Percentiles rank a stretch among this genome's conserved stretches.
Evolutionary conservation across 2,888 invertebrate genomes (phyloP).

Genomic region (Perithous albicinctus): DNA sequence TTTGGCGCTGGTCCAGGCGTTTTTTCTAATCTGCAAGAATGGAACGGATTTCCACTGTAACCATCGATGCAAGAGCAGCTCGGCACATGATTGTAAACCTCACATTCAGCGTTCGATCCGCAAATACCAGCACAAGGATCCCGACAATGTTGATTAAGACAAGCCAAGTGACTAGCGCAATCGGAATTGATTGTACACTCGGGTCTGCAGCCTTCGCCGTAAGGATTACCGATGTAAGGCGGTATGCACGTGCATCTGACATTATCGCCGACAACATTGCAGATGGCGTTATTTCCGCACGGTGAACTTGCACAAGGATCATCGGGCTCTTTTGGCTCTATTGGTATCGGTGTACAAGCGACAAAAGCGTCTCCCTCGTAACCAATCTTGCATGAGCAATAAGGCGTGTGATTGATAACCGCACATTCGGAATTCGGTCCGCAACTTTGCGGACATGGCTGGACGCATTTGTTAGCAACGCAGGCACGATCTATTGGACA

Average conservation of each 20-base stretch:
- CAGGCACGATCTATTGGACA: conserved; percentile 92
- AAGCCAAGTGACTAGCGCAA: conserved; percentile 91
- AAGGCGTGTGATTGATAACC: conserved; percentile 92
- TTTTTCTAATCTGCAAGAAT: conserved; percentile 88
- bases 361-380: conserved; percentile 94
- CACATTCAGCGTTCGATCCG: conserved; percentile 93
- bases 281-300: conserved; percentile 94
- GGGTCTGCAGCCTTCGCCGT: conserved; percentile 91
- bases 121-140: conserved; percentile 95
- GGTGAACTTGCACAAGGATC: conserved; percentile 92
- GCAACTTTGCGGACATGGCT: conserved; percentile 92
- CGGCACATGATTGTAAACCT: conserved; percentile 93
- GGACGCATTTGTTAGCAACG: conserved; percentile 92
- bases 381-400: conserved; percentile 92
- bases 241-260: conserved; percentile 94
- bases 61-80: conserved; percentile 92
- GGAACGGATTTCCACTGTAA: conserved; percentile 93
- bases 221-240: conserved; percentile 95
- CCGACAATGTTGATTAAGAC: conserved; percentile 93
- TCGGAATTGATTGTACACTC: conserved; percentile 94
- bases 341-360: conserved; percentile 88
- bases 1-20: conserved; percentile 79
- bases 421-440: conserved; percentile 89
- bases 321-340: conserved; percentile 74
- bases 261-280: conserved; percentile 88